phyloP scores from a whole-genome alignment of 1,140 invertebrate genomes.

The Lordiphosa mommai region DNA sequence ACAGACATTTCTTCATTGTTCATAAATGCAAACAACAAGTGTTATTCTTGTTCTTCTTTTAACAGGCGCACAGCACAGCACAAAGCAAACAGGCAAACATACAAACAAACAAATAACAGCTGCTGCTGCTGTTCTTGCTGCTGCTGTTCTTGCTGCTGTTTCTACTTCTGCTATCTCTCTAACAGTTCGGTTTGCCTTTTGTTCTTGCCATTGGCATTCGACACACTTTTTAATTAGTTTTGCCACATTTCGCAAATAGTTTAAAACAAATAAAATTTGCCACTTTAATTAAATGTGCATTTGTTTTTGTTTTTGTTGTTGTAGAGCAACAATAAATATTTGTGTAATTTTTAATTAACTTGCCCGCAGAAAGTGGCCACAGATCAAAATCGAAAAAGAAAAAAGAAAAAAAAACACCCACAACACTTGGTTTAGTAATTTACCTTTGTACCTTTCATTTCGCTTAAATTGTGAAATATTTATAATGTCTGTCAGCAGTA shows the following conservation, averaged over 20 bases:
- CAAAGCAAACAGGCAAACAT: conserved; percentile 20
- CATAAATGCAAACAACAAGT: conserved; percentile 56
- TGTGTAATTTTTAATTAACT: conserved; percentile 9
- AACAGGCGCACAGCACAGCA: conserved; percentile 28
- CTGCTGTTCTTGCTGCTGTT: conserved; percentile 1
- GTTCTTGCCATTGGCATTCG: conserved; percentile 73
- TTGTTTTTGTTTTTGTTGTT: conserved; percentile 17
- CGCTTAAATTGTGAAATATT: too few species aligned
- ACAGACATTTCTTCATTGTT: conserved; percentile 21
- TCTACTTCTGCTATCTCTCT: conserved; percentile 5
- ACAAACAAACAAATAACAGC: conserved; percentile 33
- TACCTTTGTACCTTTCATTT: too few species aligned
- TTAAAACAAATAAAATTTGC: conserved; percentile 61
- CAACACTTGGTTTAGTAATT: too few species aligned
- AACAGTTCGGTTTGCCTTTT: conserved; percentile 47
- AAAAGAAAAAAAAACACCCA: too few species aligned
- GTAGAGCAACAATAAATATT: conserved; percentile 9
- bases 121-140: conserved; percentile 34
- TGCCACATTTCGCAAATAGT: conserved; percentile 72
- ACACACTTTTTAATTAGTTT: conserved; percentile 75
- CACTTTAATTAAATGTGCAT: conserved; percentile 54
- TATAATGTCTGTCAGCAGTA: too few species aligned
- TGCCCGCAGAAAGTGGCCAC: conserved; percentile 3
- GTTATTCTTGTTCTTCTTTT: conserved; percentile 24
- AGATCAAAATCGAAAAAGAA: not conserved